These are phyloP conservation scores for Toxotes jaculatrix DNA, from an alignment of 2,113 vertebrate genomes.

Conservation along the genomic window DNA sequence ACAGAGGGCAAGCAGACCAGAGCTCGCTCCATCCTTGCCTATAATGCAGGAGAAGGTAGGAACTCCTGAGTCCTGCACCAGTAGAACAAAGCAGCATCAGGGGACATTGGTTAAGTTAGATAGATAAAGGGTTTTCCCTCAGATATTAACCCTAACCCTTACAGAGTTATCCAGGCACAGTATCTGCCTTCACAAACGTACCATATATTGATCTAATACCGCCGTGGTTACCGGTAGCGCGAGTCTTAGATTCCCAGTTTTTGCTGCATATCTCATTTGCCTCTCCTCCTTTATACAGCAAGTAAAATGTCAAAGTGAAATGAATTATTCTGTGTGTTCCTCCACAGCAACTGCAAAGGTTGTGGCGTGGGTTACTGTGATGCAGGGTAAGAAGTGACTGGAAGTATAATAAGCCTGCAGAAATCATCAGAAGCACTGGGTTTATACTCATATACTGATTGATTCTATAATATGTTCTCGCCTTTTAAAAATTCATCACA, in stretches of 20 bases:
- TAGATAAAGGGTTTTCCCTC: background rate
- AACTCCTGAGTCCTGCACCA: slow-evolving; percentile 21
- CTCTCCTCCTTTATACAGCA: background rate
- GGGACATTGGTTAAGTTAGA: background rate
- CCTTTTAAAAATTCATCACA: slow-evolving; percentile 2
- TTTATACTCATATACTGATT: background rate
- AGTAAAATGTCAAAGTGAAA: slow-evolving; percentile 20
- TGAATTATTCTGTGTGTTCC: slow-evolving; percentile 48
- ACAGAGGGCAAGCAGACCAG: slow-evolving; percentile 95
- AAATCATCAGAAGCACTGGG: background rate
- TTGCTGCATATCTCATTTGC: background rate
- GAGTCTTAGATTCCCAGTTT: background rate
- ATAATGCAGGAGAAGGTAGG: slow-evolving; percentile 91
- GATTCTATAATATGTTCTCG: background rate
- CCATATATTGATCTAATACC: background rate
- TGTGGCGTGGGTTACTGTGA: slow-evolving; percentile 76
- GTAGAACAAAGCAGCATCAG: background rate
- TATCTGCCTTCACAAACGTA: background rate
- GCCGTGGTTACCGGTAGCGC: background rate
- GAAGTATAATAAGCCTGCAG: background rate
- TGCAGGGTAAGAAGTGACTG: slow-evolving; percentile 67
- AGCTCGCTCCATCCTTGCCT: slow-evolving; percentile 92
- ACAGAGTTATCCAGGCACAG: background rate
- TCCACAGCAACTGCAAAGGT: slow-evolving; percentile 71
- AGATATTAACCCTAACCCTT: background rate